A percentile compares a stretch with the other conserved stretches of the same genome.
These are phyloP conservation scores for Hylia prasina DNA, from an alignment of 2,113 vertebrate species.

Conservation along the genomic window DNA sequence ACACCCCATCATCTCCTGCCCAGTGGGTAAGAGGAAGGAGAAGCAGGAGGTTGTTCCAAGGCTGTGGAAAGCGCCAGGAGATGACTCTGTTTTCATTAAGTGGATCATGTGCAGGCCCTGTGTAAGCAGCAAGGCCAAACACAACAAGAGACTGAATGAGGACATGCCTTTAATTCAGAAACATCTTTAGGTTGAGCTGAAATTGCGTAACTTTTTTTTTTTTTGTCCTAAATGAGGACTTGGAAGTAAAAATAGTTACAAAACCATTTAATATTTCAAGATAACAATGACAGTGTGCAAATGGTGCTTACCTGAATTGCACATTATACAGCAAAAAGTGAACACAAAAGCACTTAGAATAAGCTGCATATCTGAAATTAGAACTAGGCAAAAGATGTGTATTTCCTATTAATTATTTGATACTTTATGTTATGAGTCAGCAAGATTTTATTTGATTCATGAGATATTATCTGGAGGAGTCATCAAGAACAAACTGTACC, in stretches of 20 bases:
- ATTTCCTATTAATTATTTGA: not conserved
- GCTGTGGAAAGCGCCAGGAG: not conserved
- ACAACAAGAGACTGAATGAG: not conserved
- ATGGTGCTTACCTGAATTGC: not conserved
- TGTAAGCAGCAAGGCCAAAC: not conserved
- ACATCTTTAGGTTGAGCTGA: not conserved
- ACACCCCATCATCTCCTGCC: not conserved
- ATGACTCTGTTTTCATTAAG: not conserved
- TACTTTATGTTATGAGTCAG: not conserved
- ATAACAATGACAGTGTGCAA: not conserved
- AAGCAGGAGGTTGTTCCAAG: not conserved
- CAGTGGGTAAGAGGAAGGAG: not conserved
- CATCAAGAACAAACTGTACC: not conserved
- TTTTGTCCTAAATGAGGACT: not conserved
- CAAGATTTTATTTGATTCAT: not conserved
- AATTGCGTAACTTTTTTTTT: not conserved
- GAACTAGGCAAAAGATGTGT: not conserved
- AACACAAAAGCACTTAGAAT: not conserved
- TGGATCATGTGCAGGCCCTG: not conserved
- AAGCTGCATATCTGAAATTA: not conserved
- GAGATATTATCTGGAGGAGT: not conserved
- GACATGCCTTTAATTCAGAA: not conserved
- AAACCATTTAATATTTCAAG: not conserved
- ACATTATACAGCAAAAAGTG: not conserved
- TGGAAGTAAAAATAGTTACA: not conserved